These are phyloP conservation scores for Tinea trinotella DNA, from an alignment of 2,888 invertebrate genomes.

Conservation along the genomic window DNA sequence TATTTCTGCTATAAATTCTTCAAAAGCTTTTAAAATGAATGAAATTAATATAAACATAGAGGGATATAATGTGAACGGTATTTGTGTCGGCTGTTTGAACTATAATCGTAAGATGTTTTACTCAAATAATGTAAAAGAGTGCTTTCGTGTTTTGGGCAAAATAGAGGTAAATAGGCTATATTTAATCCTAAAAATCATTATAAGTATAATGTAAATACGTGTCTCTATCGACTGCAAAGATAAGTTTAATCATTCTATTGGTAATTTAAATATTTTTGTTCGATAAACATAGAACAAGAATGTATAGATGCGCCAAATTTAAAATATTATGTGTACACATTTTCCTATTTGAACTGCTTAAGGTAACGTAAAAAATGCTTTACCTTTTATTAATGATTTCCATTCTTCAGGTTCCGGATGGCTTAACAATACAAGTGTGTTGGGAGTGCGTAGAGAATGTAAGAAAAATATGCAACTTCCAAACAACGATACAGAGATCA, in stretches of 20 bases:
- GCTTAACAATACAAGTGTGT: constrained; percentile 48
- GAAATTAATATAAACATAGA: constrained; percentile 65
- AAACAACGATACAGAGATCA: constrained; percentile 34
- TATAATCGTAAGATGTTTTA: constrained; percentile 58
- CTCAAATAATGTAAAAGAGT: constrained; percentile 39
- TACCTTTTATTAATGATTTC: no score
- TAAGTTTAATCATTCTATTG: not conserved
- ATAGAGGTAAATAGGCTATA: constrained; percentile 48
- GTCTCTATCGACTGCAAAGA: not conserved
- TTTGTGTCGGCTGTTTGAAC: constrained; percentile 61
- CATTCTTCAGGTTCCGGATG: constrained; percentile 48
- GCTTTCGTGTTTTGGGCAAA: constrained; percentile 45
- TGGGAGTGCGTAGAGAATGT: constrained; percentile 55
- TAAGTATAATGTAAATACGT: not conserved
- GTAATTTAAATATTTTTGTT: not conserved
- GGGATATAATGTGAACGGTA: constrained; percentile 62
- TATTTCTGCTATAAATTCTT: no score
- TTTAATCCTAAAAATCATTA: no score
- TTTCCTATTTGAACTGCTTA: no score
- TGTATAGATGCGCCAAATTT: not conserved
- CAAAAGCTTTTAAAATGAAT: constrained; percentile 37
- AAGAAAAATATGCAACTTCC: constrained; percentile 32
- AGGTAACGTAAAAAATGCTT: no score
- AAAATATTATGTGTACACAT: no score
- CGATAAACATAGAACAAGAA: not conserved